Percentiles rank a stretch among this genome's conserved stretches.
These are phyloP conservation scores for Gryon sp. DNA, from an alignment of 1,140 invertebrate genomes.

Conservation along the genomic window DNA sequence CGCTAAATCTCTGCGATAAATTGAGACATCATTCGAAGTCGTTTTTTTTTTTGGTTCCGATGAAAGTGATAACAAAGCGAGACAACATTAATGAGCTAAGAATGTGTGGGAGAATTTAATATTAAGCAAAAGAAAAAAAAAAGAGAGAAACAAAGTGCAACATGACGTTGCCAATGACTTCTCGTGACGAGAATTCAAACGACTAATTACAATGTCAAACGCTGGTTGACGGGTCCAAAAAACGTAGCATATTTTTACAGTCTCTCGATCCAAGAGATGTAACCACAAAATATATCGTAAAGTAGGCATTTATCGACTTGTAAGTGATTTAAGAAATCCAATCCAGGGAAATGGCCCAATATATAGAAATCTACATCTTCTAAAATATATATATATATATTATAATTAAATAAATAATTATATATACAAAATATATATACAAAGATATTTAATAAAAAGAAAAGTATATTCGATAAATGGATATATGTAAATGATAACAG, in stretches of 20 bases:
- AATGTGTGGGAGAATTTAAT: conserved; percentile 14
- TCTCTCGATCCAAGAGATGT: conserved; percentile 54
- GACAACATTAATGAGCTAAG: conserved; percentile 7
- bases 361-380: conserved; percentile 17
- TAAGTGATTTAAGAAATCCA: conserved; percentile 53
- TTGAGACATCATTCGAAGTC: conserved; percentile 17
- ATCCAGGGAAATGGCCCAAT: conserved; percentile 20
- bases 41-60: neutral
- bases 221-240: conserved; percentile 80
- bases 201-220: conserved; percentile 72
- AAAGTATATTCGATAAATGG: conserved; percentile 6
- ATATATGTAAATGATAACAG: no score
- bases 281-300: conserved; percentile 54
- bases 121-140: conserved; percentile 27
- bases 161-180: conserved; percentile 45
- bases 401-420: no score
- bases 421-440: conserved; percentile 11
- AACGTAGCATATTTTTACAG: conserved; percentile 76
- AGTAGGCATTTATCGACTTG: conserved; percentile 17
- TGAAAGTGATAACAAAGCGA: neutral
- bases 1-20: conserved; percentile 7
- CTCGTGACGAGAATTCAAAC: conserved; percentile 49
- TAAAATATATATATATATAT: conserved; percentile 10
- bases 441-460: neutral
- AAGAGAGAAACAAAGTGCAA: conserved; percentile 2